Evolutionary conservation across 1,140 invertebrate species (phyloP).

Genomic region (Aleiodes sp.): DNA sequence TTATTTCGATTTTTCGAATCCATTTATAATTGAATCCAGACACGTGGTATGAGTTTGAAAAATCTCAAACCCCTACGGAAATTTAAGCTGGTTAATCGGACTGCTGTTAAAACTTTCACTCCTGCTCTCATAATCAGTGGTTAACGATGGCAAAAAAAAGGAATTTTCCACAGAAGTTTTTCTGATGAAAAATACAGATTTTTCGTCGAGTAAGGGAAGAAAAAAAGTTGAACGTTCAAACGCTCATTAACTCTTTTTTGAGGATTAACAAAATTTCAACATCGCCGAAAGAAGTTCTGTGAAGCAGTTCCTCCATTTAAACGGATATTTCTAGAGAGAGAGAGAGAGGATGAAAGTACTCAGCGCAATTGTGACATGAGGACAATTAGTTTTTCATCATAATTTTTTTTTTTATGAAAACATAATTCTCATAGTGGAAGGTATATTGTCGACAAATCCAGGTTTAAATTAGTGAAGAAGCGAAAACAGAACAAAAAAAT

Average conservation of each 20-base stretch:
- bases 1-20: no score
- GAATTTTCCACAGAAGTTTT: neutral
- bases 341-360: neutral
- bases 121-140: neutral
- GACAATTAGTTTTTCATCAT: neutral
- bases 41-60: no score
- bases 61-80: no score
- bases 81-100: neutral
- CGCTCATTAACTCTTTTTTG: neutral
- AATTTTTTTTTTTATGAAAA: no score
- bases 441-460: no score
- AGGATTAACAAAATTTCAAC: neutral
- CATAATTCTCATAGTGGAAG: no score
- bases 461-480: no score
- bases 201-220: no score
- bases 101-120: neutral
- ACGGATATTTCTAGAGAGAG: neutral
- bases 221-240: neutral
- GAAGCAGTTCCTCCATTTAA: neutral
- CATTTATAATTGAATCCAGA: no score
- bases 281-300: neutral
- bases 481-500: no score
- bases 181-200: neutral
- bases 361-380: neutral
- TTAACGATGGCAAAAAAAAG: neutral